Percentiles rank a stretch among this genome's conserved stretches.
Conservation (phyloP, 1,140 invertebrate species). For the Spodoptera litura region DNA sequence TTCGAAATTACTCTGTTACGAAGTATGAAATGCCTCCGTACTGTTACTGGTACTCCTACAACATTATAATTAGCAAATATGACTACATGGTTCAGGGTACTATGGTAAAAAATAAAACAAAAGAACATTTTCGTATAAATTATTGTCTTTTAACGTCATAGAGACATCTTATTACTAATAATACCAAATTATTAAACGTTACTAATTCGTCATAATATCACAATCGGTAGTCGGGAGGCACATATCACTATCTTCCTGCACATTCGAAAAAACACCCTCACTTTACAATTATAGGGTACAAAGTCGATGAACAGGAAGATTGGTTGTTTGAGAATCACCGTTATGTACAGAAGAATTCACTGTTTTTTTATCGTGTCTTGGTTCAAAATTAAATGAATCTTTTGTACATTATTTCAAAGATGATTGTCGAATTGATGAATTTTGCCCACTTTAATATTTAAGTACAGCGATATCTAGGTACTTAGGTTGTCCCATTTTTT, state of each 20-base stretch:
- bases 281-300: neutral
- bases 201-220: constrained; percentile 75
- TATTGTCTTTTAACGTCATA: constrained; percentile 56
- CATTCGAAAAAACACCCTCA: neutral
- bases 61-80: too few relatives aligned
- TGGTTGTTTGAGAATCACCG: neutral
- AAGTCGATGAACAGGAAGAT: constrained; percentile 7
- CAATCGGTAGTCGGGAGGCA: constrained; percentile 56
- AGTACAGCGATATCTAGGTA: too few relatives aligned
- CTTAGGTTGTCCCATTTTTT: too few relatives aligned
- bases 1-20: neutral
- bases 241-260: constrained; percentile 10
- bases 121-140: constrained; percentile 46
- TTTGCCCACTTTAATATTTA: too few relatives aligned
- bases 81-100: too few relatives aligned
- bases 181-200: constrained; percentile 57
- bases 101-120: constrained; percentile 21
- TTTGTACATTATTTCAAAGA: neutral
- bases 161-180: constrained; percentile 62
- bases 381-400: constrained; percentile 4
- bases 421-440: constrained; percentile 17
- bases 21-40: neutral
- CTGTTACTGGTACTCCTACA: too few relatives aligned
- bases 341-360: constrained; percentile 18
- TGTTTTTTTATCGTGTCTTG: too few relatives aligned